Percentiles rank a stretch among this genome's conserved stretches.
phyloP scores from a whole-genome alignment of 2,888 invertebrate species.

The Tuberolachnus salignus region DNA sequence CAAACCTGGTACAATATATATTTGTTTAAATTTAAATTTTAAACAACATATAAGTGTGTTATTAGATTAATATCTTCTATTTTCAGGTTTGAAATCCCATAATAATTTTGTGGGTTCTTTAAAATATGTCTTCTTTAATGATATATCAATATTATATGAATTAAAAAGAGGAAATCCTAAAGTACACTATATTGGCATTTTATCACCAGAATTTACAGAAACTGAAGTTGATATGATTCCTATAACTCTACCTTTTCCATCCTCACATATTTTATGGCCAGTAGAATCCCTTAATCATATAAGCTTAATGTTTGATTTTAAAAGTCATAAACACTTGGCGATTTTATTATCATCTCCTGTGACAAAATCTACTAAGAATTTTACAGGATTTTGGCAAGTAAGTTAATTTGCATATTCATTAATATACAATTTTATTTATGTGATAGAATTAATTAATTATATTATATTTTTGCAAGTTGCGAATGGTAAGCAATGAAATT shows the following conservation, averaged over 20 bases:
- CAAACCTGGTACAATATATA: constrained; percentile 63
- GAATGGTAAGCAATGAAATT: constrained; percentile 83
- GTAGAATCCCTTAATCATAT: constrained; percentile 74
- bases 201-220: constrained; percentile 83
- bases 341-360: constrained; percentile 86
- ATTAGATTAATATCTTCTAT: constrained; percentile 2
- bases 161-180: constrained; percentile 83
- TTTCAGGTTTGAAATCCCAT: constrained; percentile 72
- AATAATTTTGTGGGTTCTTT: constrained; percentile 89
- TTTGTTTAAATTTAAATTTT: constrained; percentile 1
- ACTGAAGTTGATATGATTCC: constrained; percentile 85
- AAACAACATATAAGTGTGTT: neutral
- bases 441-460: neutral
- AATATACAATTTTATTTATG: neutral
- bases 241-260: constrained; percentile 88
- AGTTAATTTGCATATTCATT: constrained; percentile 59
- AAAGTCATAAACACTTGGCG: constrained; percentile 81
- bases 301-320: constrained; percentile 84
- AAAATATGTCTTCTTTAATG: constrained; percentile 92
- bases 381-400: constrained; percentile 86
- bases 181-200: constrained; percentile 78
- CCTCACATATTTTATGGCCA: constrained; percentile 90
- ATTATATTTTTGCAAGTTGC: constrained; percentile 66
- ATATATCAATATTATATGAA: constrained; percentile 88
- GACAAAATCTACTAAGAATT: constrained; percentile 68